A percentile compares a stretch with the other conserved stretches of the same genome.
phyloP scores from a whole-genome alignment of 2,797 vertebrate genomes.

The Acanthurus tractus region DNA sequence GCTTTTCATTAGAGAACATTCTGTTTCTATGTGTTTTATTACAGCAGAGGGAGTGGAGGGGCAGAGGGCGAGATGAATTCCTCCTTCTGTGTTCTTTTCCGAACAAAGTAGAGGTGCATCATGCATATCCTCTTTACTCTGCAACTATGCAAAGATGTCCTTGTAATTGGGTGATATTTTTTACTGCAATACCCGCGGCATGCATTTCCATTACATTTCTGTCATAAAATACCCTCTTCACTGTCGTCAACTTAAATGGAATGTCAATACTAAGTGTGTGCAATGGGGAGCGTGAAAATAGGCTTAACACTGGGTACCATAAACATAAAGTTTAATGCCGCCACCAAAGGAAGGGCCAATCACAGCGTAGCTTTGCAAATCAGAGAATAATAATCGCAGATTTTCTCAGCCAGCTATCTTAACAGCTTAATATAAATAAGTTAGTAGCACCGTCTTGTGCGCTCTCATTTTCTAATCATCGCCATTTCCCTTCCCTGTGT shows the following conservation, averaged over 20 bases:
- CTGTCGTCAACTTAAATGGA: constrained; percentile 81
- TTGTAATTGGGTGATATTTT: constrained; percentile 82
- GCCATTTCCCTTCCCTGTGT: constrained; percentile 41
- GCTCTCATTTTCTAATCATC: constrained; percentile 62
- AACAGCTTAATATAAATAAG: constrained; percentile 78
- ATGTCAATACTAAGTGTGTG: constrained; percentile 81
- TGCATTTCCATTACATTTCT: constrained; percentile 77
- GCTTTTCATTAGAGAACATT: constrained; percentile 63
- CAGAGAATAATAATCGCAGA: constrained; percentile 80
- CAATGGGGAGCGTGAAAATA: constrained; percentile 82
- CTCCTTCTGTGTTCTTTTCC: constrained; percentile 72
- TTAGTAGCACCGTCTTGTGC: constrained; percentile 59
- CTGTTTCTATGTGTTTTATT: constrained; percentile 67
- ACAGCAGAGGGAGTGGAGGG: constrained; percentile 42
- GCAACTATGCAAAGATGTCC: constrained; percentile 73
- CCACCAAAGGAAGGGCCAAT: constrained; percentile 73
- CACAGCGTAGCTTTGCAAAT: constrained; percentile 73
- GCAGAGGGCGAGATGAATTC: constrained; percentile 58
- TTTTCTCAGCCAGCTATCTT: constrained; percentile 68
- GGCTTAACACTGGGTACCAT: constrained; percentile 79
- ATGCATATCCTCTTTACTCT: constrained; percentile 72
- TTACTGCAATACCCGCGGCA: constrained; percentile 57
- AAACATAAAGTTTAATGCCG: constrained; percentile 82
- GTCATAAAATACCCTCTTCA: constrained; percentile 74
- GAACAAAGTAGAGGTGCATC: constrained; percentile 76